Base-by-base conservation (phyloP, 2,888 invertebrate species). In the Nemotelus nigrinus region DNA sequence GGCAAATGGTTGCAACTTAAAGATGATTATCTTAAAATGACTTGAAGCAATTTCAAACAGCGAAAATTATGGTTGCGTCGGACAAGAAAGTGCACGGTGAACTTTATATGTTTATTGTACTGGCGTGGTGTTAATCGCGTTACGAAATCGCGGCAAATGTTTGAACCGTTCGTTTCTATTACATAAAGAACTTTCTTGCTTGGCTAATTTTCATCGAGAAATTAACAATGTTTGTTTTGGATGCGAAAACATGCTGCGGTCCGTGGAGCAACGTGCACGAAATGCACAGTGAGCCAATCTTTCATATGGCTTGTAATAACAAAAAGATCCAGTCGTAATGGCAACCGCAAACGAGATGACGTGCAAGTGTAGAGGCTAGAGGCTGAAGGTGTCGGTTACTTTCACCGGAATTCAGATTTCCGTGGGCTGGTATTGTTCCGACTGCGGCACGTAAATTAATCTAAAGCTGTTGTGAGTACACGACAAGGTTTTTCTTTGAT, bases 381-480 rank as follows among this genome's bases (percentile, higher is more conserved):
- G 39, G 50, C 3, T 25, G 48, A 25, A 10, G 74, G 50, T 70
- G 43, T 43, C 43, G 25, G 39, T 60, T 63, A 74, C 74, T 74
- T 74, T 74, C 74, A 74, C 74, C 74, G 74, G 60, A 72, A 74
- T 74, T 57, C 60, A 6, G 43, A 53, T 53, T 70, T 70, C 70
- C 70, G 53, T 43, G 53, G 10, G 70, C 25, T 41, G 25, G 43
- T 41, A 63, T 63, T 39, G 63, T 53, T 53, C 6, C 6, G 25
- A 10, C 53, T 53, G 6, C 53, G 53, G 10, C 53, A 10, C 43
- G 63, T 41, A 43, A 63, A 63, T 63, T 63, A 41, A 43, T 63
- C 7, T 3, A 41, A 7, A 58, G 63, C 1, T n/a, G 63, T 8
- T 58, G 25, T 53, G 53, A 53, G n/a, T 58, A 58, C n/a, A 58